These are phyloP conservation scores for Barnardius zonarius DNA, from an alignment of 2,113 vertebrate genomes.

Conservation along the genomic window DNA sequence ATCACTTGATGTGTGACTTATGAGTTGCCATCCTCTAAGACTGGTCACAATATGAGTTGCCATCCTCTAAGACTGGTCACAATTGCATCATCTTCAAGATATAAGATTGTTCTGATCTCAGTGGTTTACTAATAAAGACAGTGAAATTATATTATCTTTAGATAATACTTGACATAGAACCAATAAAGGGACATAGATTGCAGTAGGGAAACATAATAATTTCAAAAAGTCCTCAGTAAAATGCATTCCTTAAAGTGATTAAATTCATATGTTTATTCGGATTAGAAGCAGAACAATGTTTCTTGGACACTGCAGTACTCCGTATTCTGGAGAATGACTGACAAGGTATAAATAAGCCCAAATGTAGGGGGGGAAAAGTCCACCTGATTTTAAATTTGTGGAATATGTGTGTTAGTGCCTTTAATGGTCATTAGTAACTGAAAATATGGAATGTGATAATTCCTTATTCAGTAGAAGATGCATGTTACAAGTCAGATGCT, in stretches of 20 bases:
- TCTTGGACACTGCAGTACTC: background rate
- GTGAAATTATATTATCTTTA: background rate
- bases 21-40: background rate
- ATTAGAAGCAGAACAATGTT: background rate
- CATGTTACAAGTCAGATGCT: background rate
- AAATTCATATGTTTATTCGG: background rate
- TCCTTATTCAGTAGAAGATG: background rate
- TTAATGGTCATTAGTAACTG: conserved; percentile 5
- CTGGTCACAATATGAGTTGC: background rate
- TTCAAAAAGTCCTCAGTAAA: background rate
- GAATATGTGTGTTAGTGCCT: background rate
- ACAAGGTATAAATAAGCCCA: background rate
- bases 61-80: background rate
- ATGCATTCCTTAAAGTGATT: background rate
- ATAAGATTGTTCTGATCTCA: background rate
- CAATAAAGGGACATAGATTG: background rate
- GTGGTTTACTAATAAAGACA: background rate
- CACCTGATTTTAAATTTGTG: background rate
- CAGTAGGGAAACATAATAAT: background rate
- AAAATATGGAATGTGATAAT: background rate
- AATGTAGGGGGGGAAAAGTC: background rate
- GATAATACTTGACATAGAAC: background rate
- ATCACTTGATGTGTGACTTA: background rate
- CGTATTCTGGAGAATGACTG: background rate
- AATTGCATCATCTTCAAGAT: background rate